Percentiles rank a stretch among this genome's conserved stretches.
phyloP scores from a whole-genome alignment of 2,888 invertebrate species.

The Pecten maximus region DNA sequence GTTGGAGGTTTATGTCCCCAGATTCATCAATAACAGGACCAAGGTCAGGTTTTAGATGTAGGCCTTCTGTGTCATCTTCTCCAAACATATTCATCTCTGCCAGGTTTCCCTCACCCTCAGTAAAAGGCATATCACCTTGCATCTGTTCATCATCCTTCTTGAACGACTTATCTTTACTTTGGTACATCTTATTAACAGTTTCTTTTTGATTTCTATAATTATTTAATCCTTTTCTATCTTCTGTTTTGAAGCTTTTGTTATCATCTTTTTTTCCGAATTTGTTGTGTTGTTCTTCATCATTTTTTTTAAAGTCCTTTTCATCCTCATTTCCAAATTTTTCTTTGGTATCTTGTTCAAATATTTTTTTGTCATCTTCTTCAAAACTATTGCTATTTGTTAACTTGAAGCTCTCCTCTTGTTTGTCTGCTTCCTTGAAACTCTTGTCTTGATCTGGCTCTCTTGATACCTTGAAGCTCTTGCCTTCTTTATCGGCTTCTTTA shows the following conservation, averaged over 20 bases:
- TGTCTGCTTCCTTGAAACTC: background rate
- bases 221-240: conserved; percentile 36
- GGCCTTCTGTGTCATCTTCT: conserved; percentile 1
- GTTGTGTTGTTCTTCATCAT: background rate
- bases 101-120: background rate
- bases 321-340: background rate
- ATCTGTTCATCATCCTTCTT: background rate
- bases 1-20: background rate
- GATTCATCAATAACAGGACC: background rate
- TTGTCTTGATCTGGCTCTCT: background rate
- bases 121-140: background rate
- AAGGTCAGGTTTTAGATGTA: background rate
- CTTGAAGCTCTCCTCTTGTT: background rate
- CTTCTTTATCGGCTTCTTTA: background rate
- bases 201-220: conserved; percentile 51
- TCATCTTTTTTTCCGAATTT: conserved; percentile 32
- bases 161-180: background rate
- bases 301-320: background rate
- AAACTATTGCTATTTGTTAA: background rate
- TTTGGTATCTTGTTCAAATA: background rate
- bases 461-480: background rate
- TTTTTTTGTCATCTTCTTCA: background rate
- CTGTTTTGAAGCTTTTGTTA: background rate
- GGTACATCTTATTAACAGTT: background rate
- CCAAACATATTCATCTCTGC: background rate